Conservation (phyloP, 2,888 invertebrate species). For the Dichetophora obliterata region DNA sequence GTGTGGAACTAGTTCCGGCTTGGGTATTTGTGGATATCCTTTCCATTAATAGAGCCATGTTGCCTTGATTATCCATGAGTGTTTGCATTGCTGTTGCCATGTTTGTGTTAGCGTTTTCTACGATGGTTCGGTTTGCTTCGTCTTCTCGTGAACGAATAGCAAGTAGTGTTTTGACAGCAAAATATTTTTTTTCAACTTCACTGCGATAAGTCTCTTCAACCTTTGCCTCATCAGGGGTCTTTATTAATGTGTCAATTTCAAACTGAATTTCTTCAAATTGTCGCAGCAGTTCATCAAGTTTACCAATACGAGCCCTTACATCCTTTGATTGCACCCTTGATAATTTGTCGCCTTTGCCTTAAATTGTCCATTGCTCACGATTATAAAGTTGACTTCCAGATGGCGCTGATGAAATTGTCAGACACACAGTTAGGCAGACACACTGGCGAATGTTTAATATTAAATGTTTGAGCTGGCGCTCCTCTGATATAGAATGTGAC, state of each 20-base stretch:
- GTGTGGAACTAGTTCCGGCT: too few species aligned
- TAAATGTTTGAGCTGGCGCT: too few species aligned
- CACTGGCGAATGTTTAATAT: too few species aligned
- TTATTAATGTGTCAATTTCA: constrained; percentile 31
- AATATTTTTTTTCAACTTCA: constrained; percentile 34
- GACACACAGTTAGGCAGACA: too few species aligned
- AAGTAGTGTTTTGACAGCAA: constrained; percentile 26
- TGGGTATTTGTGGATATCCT: not conserved
- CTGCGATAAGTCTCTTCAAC: constrained; percentile 32
- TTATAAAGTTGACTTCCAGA: too few species aligned
- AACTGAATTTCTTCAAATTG: too few species aligned
- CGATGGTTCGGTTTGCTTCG: not conserved
- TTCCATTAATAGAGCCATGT: constrained; percentile 22
- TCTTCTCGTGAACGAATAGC: not conserved
- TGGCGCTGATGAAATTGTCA: too few species aligned
- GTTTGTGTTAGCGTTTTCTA: constrained; percentile 1
- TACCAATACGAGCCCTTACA: too few species aligned
- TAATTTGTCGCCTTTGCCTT: too few species aligned
- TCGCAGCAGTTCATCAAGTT: constrained; percentile 5
- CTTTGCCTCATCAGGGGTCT: not conserved
- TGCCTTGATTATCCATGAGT: constrained; percentile 27
- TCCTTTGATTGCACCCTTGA: too few species aligned
- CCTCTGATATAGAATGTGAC: too few species aligned
- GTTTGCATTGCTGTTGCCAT: constrained; percentile 29
- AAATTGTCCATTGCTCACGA: too few species aligned